Evolutionary conservation across 2,113 vertebrate species (phyloP).

Genomic region (Entomyzon cyanotis): DNA sequence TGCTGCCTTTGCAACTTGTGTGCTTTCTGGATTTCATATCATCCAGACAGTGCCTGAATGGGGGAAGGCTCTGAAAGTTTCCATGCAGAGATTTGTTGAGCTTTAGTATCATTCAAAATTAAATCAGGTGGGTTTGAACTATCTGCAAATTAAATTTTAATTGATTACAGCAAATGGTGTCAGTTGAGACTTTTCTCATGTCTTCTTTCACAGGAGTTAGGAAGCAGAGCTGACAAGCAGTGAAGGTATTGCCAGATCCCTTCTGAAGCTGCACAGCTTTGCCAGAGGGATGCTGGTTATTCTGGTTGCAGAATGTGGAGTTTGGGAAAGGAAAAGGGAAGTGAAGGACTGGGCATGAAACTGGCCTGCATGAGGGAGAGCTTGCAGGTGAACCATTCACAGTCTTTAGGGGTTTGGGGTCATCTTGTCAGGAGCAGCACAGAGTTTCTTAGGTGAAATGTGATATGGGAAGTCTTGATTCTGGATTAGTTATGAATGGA

Average conservation of each 20-base stretch:
- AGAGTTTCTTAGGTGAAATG: background rate
- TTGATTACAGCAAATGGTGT: background rate
- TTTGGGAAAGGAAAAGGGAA: background rate
- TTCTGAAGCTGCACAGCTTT: background rate
- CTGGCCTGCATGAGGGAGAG: background rate
- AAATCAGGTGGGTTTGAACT: background rate
- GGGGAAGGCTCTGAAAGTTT: background rate
- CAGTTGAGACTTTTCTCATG: background rate
- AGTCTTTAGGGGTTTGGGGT: background rate
- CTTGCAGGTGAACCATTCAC: background rate
- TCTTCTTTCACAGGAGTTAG: background rate
- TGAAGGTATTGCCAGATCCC: background rate
- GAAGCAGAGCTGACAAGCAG: background rate
- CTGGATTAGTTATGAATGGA: background rate
- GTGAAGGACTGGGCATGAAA: accelerated
- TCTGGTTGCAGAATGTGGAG: accelerated
- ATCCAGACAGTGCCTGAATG: background rate
- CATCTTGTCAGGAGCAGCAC: background rate
- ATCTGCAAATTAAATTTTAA: constrained; percentile 49
- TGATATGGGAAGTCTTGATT: background rate
- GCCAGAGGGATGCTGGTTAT: background rate
- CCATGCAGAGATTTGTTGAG: background rate
- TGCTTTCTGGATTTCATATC: constrained; percentile 60
- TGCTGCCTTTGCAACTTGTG: constrained; percentile 31
- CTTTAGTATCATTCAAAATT: background rate